Base-by-base conservation (phyloP, 2,888 invertebrate species). In the Eupithecia inturbata region DNA sequence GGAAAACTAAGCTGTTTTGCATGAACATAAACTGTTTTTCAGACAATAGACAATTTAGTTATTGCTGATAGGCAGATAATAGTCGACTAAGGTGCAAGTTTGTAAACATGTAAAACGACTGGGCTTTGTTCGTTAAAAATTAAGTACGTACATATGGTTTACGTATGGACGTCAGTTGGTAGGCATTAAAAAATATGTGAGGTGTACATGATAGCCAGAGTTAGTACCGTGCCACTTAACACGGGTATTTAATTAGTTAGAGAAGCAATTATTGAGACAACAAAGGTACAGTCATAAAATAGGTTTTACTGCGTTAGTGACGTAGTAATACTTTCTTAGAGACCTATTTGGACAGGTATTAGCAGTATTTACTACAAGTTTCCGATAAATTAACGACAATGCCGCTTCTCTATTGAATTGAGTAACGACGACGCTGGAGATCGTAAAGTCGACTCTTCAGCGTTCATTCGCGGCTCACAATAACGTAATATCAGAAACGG, bases 1-100 rank as follows among this genome's bases (percentile, higher is more conserved):
- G 88, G 84, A 87, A 86, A 86, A 85, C 81, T 79, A 77, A 69
- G 66, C 76, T 69, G 78, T 84, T 79, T 79, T 79, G 63, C 39
- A 53, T 62, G 62, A 4, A 16, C 10, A 22, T 36, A 63, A 67
- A 5, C 45, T 68, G 36, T 69, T 73, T 64, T 45, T 68, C 22
- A 57, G 57, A 57, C 53, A 26, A 26, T 26, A 22, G 57, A 57
- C 57, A 57, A 26, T 26, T 22, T 57, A 5, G 26, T 26, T 14
- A 57, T 57, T 14, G 26, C 26, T 57, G 57, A 57, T 53, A 22
- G 49, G 22, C 49, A 53, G 49, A 22, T 57, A 57, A 53, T 12
- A 12, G 49, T 53, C 22, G 22, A 57, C 22, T 0, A 12, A 57
- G 22, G 26, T 57, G 26, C 10, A 10, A 57, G 12, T 57, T 57